A percentile compares a stretch with the other conserved stretches of the same genome.
Conservation (phyloP, 1,140 invertebrate species). For the Brachionus calyciflorus region DNA sequence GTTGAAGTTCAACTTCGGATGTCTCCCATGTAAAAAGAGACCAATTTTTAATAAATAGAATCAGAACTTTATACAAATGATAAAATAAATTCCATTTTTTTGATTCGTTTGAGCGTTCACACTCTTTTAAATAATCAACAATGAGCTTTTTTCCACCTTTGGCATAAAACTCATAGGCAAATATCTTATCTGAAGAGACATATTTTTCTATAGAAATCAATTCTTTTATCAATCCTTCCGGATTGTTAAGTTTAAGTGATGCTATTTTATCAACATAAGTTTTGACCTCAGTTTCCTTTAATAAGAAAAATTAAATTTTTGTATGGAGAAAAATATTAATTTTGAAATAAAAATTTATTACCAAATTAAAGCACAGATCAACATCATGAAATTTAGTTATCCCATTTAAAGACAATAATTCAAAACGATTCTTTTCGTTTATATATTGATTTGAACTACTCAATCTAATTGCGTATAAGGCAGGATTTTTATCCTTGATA, state of each 20-base stretch:
- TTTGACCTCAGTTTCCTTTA: conserved; percentile 42
- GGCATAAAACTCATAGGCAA: conserved; percentile 38
- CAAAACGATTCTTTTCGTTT: conserved; percentile 36
- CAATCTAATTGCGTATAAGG: background rate
- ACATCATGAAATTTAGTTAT: conserved; percentile 39
- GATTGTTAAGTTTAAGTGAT: background rate
- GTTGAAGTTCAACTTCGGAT: background rate
- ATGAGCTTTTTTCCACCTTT: conserved; percentile 38
- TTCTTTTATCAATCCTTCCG: background rate
- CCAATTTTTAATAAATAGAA: conserved; percentile 26
- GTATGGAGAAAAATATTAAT: too few species aligned
- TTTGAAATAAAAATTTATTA: background rate
- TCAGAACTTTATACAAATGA: conserved; percentile 3
- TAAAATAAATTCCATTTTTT: conserved; percentile 40
- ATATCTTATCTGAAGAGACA: conserved; percentile 8
- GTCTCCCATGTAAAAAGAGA: conserved; percentile 1
- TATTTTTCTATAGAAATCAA: background rate
- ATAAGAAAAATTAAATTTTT: too few species aligned
- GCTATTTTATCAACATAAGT: conserved; percentile 31
- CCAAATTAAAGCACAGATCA: conserved; percentile 43
- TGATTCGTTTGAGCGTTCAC: background rate
- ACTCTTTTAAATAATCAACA: conserved; percentile 37
- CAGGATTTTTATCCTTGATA: conserved; percentile 37
- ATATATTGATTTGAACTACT: conserved; percentile 25
- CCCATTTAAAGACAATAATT: background rate